Evolutionary conservation across 2,888 invertebrate genomes (phyloP), one percentile per base, ranked within the genome.

Genomic region (Poecilus cupreus): DNA sequence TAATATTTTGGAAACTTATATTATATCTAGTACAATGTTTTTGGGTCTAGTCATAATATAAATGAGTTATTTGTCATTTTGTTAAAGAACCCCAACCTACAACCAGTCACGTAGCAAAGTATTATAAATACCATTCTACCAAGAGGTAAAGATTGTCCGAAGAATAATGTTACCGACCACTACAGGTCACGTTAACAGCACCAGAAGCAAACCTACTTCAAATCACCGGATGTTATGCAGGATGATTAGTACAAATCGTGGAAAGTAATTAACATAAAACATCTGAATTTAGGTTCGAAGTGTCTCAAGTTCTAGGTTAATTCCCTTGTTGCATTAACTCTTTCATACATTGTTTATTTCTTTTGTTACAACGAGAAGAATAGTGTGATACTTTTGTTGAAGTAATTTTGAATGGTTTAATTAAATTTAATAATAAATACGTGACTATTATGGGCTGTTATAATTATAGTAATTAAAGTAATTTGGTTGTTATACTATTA

Each of bases 141-240:
- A n/a, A n/a, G 43, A 43, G 13, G n/a, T 13, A 24, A 13, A 39
- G 6, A 13, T 18, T 49, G 26, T 68, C 39, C 16, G 39, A 46
- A 43, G 26, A 26, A 24, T 74, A 74, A 74, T 74, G 13, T 22
- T 20, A 57, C 43, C n/a, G 20, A 46, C 46, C 1, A 22, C 32
- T 32, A 32, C 32, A 32, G 1, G 6, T 32, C 32, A 32, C 4
- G 8, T 5, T 32, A 32, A 32, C 32, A 32, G 32, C 8, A n/a
- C n/a, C n/a, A n/a, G n/a, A n/a, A 8, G 54, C 8, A 5, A 54
- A 18, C 54, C 18, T 22, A 54, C 11, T 20, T 20, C 22, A 60
- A 75, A 74, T 74, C 51, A 32, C 76, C 76, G 76, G 76, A 77
- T 57, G 43, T 37, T 77, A 77, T 77, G n/a, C 60, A 77, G 8